Percentiles rank a stretch among this genome's conserved stretches.
Conservation (phyloP, 2,888 invertebrate species). For the Auanema sp. region DNA sequence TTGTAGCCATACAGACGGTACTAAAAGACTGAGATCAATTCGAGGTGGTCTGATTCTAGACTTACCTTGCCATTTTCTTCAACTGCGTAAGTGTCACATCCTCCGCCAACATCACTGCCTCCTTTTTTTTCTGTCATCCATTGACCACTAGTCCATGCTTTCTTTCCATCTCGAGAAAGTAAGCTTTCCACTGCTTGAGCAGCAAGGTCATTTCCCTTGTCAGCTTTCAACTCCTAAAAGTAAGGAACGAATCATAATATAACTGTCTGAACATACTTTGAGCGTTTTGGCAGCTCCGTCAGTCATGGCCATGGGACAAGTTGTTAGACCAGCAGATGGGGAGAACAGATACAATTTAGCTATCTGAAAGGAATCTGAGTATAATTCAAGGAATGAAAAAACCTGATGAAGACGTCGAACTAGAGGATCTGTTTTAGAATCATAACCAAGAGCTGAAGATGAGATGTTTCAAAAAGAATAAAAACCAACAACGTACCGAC, state of each 20-base stretch:
- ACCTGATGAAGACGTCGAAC: conserved; percentile 48
- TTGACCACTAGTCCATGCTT: conserved; percentile 71
- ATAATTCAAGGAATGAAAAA: not conserved
- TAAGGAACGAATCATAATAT: not conserved
- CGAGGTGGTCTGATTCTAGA: not conserved
- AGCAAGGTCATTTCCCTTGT: conserved; percentile 28
- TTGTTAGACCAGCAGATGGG: conserved; percentile 69
- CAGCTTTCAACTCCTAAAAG: conserved; percentile 28
- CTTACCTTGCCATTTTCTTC: conserved; percentile 41
- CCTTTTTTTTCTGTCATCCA: conserved; percentile 72
- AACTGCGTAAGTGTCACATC: conserved; percentile 53
- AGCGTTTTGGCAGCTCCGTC: conserved; percentile 71
- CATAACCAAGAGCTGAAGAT: conserved; percentile 46
- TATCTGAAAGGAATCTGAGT: conserved; percentile 54
- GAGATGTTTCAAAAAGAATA: not conserved
- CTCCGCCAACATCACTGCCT: conserved; percentile 71
- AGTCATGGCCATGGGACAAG: conserved; percentile 72
- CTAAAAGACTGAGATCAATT: conserved; percentile 27
- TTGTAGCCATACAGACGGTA: conserved; percentile 69
- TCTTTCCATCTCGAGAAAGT: conserved; percentile 28
- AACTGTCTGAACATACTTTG: conserved; percentile 57
- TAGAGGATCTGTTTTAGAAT: conserved; percentile 29
- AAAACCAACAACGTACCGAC: conserved; percentile 55
- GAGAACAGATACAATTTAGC: conserved; percentile 69
- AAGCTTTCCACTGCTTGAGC: conserved; percentile 35